phyloP scores from a whole-genome alignment of 1,140 invertebrate genomes.

The Bombus superbus region DNA sequence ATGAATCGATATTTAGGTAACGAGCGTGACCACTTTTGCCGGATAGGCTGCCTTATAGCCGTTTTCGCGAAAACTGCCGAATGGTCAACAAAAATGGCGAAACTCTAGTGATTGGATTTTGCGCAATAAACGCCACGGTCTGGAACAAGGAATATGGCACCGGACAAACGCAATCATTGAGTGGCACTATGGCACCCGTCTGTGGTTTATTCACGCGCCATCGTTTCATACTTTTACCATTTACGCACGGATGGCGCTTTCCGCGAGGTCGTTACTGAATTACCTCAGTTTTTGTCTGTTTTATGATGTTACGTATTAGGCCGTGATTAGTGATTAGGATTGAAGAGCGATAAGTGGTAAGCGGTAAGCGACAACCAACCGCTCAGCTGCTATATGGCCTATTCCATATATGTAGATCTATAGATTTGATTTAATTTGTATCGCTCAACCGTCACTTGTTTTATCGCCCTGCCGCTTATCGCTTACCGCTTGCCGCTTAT shows the following conservation, averaged over 20 bases:
- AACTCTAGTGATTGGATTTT: slow-evolving; percentile 34
- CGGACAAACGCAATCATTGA: slow-evolving; percentile 43
- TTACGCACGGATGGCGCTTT: not conserved
- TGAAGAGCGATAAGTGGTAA: no score
- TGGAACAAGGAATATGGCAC: slow-evolving; percentile 42
- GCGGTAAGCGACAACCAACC: no score
- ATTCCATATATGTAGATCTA: no score
- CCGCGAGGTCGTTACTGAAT: not conserved
- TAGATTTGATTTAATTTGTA: no score
- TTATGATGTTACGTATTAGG: not conserved
- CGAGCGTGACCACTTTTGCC: not conserved
- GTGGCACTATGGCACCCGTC: slow-evolving; percentile 38
- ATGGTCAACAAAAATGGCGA: slow-evolving; percentile 51
- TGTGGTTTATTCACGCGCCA: not conserved
- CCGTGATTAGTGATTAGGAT: no score
- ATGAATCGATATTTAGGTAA: slow-evolving; percentile 23
- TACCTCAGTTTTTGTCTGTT: not conserved
- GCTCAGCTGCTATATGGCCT: no score
- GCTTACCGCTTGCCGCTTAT: no score
- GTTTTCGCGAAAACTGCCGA: slow-evolving; percentile 36
- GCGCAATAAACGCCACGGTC: slow-evolving; percentile 40
- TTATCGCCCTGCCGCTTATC: no score
- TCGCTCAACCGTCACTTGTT: no score
- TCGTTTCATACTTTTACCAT: slow-evolving; percentile 10
- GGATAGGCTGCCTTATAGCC: slow-evolving; percentile 4